phyloP scores from a whole-genome alignment of 2,113 vertebrate species.

The Pongo pygmaeus region DNA sequence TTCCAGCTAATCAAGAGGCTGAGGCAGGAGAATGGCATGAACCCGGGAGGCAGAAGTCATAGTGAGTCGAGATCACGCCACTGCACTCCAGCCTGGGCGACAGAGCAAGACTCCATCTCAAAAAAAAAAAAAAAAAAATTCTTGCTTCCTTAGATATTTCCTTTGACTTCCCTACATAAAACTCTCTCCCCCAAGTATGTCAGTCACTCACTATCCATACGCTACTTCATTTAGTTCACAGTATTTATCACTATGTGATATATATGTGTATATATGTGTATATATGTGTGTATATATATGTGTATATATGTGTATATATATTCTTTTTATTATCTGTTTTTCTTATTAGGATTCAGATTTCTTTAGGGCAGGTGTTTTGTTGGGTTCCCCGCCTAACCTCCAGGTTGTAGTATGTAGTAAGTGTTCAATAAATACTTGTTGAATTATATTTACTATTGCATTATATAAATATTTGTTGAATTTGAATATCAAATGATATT shows the following conservation, averaged over 20 bases:
- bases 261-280: rapidly evolving
- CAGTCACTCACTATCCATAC: not conserved
- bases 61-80: too few relatives aligned
- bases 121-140: too few relatives aligned
- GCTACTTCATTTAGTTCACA: not conserved
- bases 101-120: too few relatives aligned
- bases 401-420: not conserved
- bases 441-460: not conserved
- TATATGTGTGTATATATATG: rapidly evolving
- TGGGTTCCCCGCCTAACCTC: not conserved
- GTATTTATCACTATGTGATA: not conserved
- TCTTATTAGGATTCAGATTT: not conserved
- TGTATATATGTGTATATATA: too few relatives aligned
- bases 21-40: too few relatives aligned
- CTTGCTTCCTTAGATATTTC: not conserved
- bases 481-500: not conserved
- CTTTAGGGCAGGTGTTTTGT: not conserved
- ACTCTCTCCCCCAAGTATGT: too few relatives aligned
- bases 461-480: not conserved
- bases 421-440: not conserved
- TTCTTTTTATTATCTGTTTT: not conserved
- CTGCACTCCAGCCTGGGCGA: too few relatives aligned
- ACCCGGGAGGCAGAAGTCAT: too few relatives aligned
- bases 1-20: too few relatives aligned
- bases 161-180: not conserved